phyloP scores from a whole-genome alignment of 2,888 invertebrate genomes.

The Drosophila mimica region DNA sequence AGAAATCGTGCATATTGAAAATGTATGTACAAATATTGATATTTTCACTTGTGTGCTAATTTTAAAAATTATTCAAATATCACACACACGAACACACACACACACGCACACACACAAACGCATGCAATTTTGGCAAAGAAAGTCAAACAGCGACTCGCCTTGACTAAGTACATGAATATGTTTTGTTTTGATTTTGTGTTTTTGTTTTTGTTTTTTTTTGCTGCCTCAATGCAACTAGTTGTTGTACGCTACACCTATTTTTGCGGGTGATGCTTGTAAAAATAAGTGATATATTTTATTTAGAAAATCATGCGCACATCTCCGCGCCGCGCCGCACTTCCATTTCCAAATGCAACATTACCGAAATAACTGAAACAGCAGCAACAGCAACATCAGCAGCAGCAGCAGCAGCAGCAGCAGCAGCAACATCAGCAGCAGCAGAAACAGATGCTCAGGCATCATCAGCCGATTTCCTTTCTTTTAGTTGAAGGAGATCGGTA shows the following conservation, averaged over 20 bases:
- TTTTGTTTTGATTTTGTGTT: background rate
- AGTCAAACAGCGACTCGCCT: slow-evolving; percentile 6
- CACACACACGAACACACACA: background rate
- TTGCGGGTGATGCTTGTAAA: slow-evolving; percentile 38
- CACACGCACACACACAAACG: background rate
- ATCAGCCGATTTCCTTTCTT: slow-evolving; percentile 69
- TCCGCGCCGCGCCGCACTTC: slow-evolving; percentile 57
- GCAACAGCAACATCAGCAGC: background rate
- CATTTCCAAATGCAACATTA: slow-evolving; percentile 59
- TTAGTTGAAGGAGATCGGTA: slow-evolving; percentile 72
- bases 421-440: slow-evolving; percentile 18
- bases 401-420: background rate
- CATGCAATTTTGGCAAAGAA: slow-evolving; percentile 19
- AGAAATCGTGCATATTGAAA: slow-evolving; percentile 68
- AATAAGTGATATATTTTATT: slow-evolving; percentile 67
- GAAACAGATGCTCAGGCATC: slow-evolving; percentile 60
- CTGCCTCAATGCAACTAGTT: slow-evolving; percentile 17
- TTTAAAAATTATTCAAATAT: slow-evolving; percentile 54
- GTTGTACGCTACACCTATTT: slow-evolving; percentile 2
- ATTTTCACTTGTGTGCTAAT: slow-evolving; percentile 76
- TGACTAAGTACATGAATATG: slow-evolving; percentile 9
- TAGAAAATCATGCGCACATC: slow-evolving; percentile 40
- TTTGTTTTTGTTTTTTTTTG: background rate
- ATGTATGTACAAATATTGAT: slow-evolving; percentile 77
- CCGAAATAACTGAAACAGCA: slow-evolving; percentile 12